These are phyloP conservation scores for Tipula unca DNA, from an alignment of 2,888 invertebrate species.

Conservation along the genomic window DNA sequence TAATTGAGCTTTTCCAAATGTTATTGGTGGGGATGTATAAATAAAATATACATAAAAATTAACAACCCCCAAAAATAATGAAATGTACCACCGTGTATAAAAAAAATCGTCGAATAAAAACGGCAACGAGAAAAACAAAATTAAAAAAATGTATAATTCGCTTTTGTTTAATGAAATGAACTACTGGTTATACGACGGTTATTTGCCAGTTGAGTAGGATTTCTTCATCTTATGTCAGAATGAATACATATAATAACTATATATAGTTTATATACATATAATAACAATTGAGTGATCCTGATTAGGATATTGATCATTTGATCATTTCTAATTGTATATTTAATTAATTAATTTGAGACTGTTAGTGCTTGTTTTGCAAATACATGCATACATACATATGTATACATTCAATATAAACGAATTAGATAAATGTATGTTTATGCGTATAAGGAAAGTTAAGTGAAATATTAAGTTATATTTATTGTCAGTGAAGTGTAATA, in stretches of 20 bases:
- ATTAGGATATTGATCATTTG: neutral
- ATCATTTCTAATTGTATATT: neutral
- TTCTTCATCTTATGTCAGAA: neutral
- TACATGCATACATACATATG: too few relatives aligned
- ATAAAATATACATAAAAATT: neutral
- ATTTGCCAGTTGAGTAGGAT: slow-evolving; percentile 8
- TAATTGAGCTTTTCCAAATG: neutral
- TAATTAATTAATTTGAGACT: neutral
- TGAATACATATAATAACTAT: neutral
- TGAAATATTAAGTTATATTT: too few relatives aligned
- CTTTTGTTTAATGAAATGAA: neutral
- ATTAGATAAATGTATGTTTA: too few relatives aligned
- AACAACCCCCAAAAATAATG: neutral
- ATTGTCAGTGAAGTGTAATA: neutral
- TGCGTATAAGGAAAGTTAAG: too few relatives aligned
- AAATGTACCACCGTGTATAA: neutral
- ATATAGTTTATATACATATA: neutral
- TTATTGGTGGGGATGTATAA: neutral
- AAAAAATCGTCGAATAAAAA: neutral
- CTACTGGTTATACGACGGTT: neutral
- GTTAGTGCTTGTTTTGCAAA: neutral
- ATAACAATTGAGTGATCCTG: neutral
- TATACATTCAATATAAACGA: too few relatives aligned
- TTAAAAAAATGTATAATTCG: neutral
- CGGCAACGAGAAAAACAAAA: neutral